Evolutionary conservation across 2,888 invertebrate genomes (phyloP).

Genomic region (Chymomyza amoena): DNA sequence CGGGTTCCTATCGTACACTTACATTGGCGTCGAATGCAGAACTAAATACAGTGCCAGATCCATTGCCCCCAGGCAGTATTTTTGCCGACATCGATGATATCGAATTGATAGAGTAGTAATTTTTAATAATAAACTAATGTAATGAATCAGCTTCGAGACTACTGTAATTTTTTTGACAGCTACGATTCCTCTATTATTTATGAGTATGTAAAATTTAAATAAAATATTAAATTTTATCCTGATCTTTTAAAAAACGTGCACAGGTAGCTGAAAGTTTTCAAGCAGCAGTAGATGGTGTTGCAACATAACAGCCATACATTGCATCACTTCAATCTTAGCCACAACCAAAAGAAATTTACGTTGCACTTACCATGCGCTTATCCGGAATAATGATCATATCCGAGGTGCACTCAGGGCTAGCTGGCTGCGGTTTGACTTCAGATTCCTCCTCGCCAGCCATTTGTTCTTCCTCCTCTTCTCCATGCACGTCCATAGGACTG

Average conservation of each 20-base stretch:
- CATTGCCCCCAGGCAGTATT: slow-evolving; percentile 54
- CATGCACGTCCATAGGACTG: slow-evolving; percentile 58
- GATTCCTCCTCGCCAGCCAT: slow-evolving; percentile 41
- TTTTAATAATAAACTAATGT: no score
- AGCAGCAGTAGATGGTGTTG: no score
- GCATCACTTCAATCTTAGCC: no score
- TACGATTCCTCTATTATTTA: no score
- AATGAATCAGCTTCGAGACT: no score
- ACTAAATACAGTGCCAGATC: slow-evolving; percentile 17
- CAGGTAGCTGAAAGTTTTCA: no score
- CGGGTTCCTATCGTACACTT: slow-evolving; percentile 65
- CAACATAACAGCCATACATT: no score
- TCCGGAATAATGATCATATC: slow-evolving; percentile 65
- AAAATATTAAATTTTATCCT: no score
- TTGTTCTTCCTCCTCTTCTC: slow-evolving; percentile 39
- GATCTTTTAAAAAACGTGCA: no score
- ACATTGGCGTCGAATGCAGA: slow-evolving; percentile 51
- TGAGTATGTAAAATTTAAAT: no score
- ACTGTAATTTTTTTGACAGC: no score
- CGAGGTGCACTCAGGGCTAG: slow-evolving; percentile 66
- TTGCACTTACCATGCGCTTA: slow-evolving; percentile 65
- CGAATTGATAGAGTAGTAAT: slow-evolving; percentile 66
- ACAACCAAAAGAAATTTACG: not conserved
- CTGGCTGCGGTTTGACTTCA: slow-evolving; percentile 55
- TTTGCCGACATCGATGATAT: slow-evolving; percentile 75